Conservation (phyloP, 2,113 vertebrate genomes). For the Empidonax alnorum region DNA sequence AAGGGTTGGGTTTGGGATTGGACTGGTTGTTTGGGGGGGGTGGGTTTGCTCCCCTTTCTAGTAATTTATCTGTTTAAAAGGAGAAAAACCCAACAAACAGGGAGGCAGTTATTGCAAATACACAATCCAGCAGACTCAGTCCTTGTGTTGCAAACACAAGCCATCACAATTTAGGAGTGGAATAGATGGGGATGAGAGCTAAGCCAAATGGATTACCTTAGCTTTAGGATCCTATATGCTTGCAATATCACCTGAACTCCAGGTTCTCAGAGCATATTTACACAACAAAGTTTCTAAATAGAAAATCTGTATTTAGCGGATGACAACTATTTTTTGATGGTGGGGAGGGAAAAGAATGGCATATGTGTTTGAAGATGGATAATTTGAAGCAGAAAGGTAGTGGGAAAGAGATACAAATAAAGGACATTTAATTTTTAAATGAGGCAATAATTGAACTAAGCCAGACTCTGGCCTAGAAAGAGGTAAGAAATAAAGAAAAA, state of each 20-base stretch:
- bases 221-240: constrained; percentile 76
- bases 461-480: constrained; percentile 60
- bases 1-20: not conserved
- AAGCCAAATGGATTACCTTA: constrained; percentile 79
- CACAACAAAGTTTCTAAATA: constrained; percentile 74
- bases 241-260: constrained; percentile 68
- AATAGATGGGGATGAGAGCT: constrained; percentile 70
- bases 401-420: constrained; percentile 50
- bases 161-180: constrained; percentile 65
- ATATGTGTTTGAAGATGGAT: constrained; percentile 34
- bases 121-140: constrained; percentile 48
- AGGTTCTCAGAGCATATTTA: constrained; percentile 73
- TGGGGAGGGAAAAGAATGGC: constrained; percentile 58
- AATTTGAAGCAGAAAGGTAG: constrained; percentile 62
- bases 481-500: constrained; percentile 56
- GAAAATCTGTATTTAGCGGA: constrained; percentile 75
- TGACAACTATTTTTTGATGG: constrained; percentile 76
- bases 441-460: constrained; percentile 73
- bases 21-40: not conserved
- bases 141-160: constrained; percentile 71
- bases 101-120: constrained; percentile 41
- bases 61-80: constrained; percentile 46
- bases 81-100: not conserved
- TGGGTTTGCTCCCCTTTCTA: constrained; percentile 7
- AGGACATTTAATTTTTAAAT: constrained; percentile 69